These are phyloP conservation scores for Coptotermes formosanus DNA, from an alignment of 1,140 invertebrate species.

Conservation along the genomic window DNA sequence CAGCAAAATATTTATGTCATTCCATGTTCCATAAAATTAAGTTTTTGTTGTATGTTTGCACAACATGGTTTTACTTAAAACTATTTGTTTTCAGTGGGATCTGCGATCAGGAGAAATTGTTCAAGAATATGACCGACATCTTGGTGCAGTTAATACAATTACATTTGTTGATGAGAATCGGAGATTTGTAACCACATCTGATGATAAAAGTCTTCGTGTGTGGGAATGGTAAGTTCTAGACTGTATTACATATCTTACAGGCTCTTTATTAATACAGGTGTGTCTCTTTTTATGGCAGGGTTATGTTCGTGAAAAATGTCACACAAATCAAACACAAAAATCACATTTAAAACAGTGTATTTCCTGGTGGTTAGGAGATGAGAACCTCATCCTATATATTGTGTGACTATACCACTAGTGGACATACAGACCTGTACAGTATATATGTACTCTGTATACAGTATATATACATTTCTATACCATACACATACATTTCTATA, in stretches of 20 bases:
- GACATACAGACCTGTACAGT: no score
- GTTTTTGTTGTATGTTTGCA: neutral
- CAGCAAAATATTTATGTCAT: constrained; percentile 17
- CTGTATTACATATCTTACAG: neutral
- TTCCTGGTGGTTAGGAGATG: no score
- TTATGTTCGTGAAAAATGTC: no score
- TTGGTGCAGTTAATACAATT: constrained; percentile 97
- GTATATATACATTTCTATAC: no score
- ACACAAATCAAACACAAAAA: no score
- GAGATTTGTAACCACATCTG: constrained; percentile 96
- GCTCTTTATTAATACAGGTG: no score
- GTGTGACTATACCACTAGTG: no score
- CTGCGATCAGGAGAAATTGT: constrained; percentile 90
- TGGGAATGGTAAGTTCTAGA: constrained; percentile 91
- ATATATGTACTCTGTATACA: no score
- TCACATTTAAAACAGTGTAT: no score
- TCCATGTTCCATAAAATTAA: neutral
- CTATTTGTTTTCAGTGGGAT: constrained; percentile 76
- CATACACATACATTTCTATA: no score
- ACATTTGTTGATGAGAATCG: constrained; percentile 99
- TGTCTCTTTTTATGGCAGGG: no score
- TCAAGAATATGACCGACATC: constrained; percentile 98
- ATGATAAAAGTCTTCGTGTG: constrained; percentile 97
- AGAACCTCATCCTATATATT: no score
- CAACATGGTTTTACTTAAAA: neutral